Base-by-base conservation (phyloP, 2,888 invertebrate genomes). In the Amphipoea oculea region DNA sequence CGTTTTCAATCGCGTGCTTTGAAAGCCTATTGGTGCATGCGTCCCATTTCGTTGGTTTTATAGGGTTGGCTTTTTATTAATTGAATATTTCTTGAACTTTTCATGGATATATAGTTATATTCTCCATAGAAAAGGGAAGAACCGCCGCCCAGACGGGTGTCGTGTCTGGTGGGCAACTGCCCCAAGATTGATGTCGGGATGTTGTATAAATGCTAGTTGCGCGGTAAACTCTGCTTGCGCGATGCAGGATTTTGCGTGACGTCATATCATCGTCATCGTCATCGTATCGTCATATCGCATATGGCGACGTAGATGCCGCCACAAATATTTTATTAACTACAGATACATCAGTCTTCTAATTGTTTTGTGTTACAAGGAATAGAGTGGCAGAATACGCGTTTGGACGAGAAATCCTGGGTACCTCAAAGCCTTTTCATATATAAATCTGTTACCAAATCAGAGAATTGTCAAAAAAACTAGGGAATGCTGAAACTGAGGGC, bases 1-100 rank as follows among this genome's bases (percentile, higher is more conserved):
- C 51, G 45, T 67, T 82, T 86, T 73, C 83, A 69, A 75, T 78
- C 42, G 66, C 20, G 29, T 77, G 66, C 29, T 78, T 75, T 83
- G 20, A 67, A 85, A 71, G 68, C 82, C 62, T 72, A 65, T 65
- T 84, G 77, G 77, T 85, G 86, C 82, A 74, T 74, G 71, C 66
- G 57, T 67, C 40, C 40, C 3, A 67, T 67, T 67, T 67, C 2
- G 57, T 71, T 70, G 45, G 17, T 3, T 42, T 23, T 40, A 20
- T 73, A 73, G 29, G 67, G 60, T 11, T 76, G 54, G 4, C 12
- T 40, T 2, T 60, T 7, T n/a, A 23, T 3, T 6, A 60, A 14
- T 29, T 1, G 11, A 20, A 17, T 40, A 5, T 66, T 77, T 66
- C 14, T 11, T 36, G 36, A 4, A 1, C 1, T 6, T 66, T 29